These are phyloP conservation scores for Drosophila crucigera DNA, from an alignment of 2,888 invertebrate species.

Conservation along the genomic window DNA sequence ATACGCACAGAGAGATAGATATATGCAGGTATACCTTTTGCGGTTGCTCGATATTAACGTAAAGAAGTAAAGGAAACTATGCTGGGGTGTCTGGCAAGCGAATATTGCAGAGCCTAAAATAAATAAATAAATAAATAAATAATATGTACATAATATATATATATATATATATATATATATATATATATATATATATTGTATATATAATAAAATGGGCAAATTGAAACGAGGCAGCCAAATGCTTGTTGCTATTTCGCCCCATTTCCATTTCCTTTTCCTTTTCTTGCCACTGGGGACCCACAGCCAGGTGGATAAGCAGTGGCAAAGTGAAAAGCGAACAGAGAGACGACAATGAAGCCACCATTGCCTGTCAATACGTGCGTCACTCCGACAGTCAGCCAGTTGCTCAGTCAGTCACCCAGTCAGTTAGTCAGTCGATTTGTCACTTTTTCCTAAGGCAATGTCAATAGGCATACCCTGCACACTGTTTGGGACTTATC, in stretches of 20 bases:
- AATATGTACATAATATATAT: background rate
- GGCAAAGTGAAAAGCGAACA: conserved; percentile 19
- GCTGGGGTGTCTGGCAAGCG: conserved; percentile 28
- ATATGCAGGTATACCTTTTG: conserved; percentile 57
- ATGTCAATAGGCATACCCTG: conserved; percentile 43
- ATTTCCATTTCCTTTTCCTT: background rate
- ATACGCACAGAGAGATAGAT: conserved; percentile 4
- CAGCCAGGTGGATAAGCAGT: conserved; percentile 46
- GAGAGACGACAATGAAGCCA: conserved; percentile 45
- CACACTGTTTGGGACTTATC: background rate
- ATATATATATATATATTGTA: conserved; percentile 31
- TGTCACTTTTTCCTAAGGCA: conserved; percentile 47
- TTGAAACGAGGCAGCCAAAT: conserved; percentile 55
- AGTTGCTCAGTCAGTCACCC: conserved; percentile 12
- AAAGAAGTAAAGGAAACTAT: conserved; percentile 52
- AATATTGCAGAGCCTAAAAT: conserved; percentile 50
- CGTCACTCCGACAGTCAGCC: conserved; percentile 32
- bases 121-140: conserved; percentile 56
- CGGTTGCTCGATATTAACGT: conserved; percentile 71
- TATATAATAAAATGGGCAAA: conserved; percentile 67
- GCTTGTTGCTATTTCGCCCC: conserved; percentile 66
- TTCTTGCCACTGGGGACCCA: conserved; percentile 44
- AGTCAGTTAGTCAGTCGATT: conserved; percentile 39
- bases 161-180: conserved; percentile 19
- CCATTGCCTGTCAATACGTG: conserved; percentile 46